Evolutionary conservation across 2,113 vertebrate genomes (phyloP), one percentile per base, ranked within the genome.

Genomic region (Heterochromis multidens): DNA sequence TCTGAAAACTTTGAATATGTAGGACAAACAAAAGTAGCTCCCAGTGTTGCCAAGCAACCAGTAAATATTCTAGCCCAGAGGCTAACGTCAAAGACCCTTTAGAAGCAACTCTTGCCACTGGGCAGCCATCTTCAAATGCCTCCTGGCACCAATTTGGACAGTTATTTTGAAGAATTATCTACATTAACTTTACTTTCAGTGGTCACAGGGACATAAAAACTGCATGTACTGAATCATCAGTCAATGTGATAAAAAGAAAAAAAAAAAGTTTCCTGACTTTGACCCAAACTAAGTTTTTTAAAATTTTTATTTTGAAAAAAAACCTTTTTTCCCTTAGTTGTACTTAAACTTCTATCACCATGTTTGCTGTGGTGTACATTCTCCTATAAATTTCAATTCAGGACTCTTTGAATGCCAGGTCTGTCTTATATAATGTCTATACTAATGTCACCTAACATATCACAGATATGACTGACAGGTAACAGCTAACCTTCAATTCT

Each of bases 271-370:
- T 13, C 6, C 49, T 52, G 49, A 52, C 17, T 52, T 52, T 19
- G 4, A 12, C 46, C 6, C 14, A 17, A 49, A 17, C 1, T 5
- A 46, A 46, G 16, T 7, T 1, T 19, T 54, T 54, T n/a, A 2
- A 33, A 60, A 60, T 6, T 35, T 5, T 35, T 35, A 6, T 35
- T 6, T 35, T 35, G n/a, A 16, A 57, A 23, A 3, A 12, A 43
- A 17, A 19, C 2, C 7, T 0, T 6, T n/a, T 16, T 3, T 0
- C 9, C 40, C 14, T 6, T 3, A 7, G 40, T 27, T 70, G 40
- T 46, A 40, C 27, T 46, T 12, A 12, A 29, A 10, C 27, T 12
- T 46, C 19, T 49, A 29, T 49, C 43, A 72, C 19, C 3, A 7
- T 13, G 25, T 29, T 29, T 72, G 25, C 43, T 49, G 5, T 9